Evolutionary conservation across 2,113 vertebrate species (phyloP), one percentile per base, ranked within the genome.

Genomic region (Nesoenas mayeri): DNA sequence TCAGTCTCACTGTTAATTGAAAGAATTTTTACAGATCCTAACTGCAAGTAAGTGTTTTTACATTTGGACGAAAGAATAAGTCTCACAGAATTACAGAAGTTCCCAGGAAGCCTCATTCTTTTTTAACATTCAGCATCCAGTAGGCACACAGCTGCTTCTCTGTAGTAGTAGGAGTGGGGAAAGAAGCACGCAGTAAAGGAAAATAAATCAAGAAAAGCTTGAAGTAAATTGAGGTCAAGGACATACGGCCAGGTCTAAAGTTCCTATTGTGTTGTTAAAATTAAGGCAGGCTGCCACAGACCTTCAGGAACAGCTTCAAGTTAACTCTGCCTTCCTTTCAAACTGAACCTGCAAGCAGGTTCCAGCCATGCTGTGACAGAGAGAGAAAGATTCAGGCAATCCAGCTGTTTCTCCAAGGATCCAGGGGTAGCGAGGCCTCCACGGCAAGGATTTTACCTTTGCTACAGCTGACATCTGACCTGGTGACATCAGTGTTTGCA

Each of bases 401-500:
- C 28, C 10, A 66, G 60, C 56, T 77, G 40, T 13, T 66, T 47
- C 47, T 92, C 47, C 50, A 56, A 57, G 19, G 44, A 77, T 32
- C 64, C 64, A 53, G 15, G 0, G 4, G 25, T 1, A 80, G 56
- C 0, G 0, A 84, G 26, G 42, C 32, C 44, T 79, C 62, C 40
- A 53, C 64, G 42, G n/a, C 44, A 75, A 71, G 26, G 71, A 73
- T 83, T 72, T 83, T n/a, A 58, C n/a, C 72, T 73, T 36, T 8
- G 15, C 54, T 64, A 54, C 24, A 88, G 54, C 79, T 20, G 13
- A 36, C 38, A 47, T 25, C 24, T 70, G 47, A 66, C 57, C 88
- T 34, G 57, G 70, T 54, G 67, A 51, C 56, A 56, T 21, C 31
- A 47, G 19, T 5, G 6, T 32, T 50, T 70, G 40, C 12, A 78